phyloP scores from a whole-genome alignment of 1,140 invertebrate genomes.

The Drosophila insularis region DNA sequence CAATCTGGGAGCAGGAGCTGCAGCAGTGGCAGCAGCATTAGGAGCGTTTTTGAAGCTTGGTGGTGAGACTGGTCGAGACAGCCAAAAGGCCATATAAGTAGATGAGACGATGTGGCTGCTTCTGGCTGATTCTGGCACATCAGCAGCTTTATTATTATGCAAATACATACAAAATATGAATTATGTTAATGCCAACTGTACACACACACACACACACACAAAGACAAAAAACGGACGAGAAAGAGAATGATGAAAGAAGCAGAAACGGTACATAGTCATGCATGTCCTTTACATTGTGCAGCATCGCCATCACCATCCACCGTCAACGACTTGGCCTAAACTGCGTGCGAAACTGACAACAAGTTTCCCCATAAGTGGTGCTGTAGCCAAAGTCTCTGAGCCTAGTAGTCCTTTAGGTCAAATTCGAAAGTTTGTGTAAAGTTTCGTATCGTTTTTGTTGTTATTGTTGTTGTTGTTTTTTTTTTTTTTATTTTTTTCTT shows the following conservation, averaged over 20 bases:
- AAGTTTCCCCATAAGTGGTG: constrained; percentile 22
- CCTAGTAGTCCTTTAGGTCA: background rate
- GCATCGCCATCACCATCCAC: constrained; percentile 7
- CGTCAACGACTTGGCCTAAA: constrained; percentile 22
- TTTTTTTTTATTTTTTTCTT: no score
- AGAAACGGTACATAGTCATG: constrained; percentile 1
- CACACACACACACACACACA: constrained; percentile 36
- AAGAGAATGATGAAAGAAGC: constrained; percentile 2
- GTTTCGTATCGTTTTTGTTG: constrained; percentile 27
- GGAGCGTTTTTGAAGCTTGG: background rate
- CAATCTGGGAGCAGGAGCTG: background rate
- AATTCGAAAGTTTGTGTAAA: constrained; percentile 37
- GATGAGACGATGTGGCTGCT: constrained; percentile 32
- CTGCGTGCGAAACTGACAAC: constrained; percentile 57
- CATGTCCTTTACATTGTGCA: constrained; percentile 32
- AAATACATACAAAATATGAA: constrained; percentile 76
- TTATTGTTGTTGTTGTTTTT: background rate
- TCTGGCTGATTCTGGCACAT: constrained; percentile 61
- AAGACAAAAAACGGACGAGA: constrained; percentile 2
- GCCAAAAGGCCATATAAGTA: constrained; percentile 54
- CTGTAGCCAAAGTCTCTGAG: background rate
- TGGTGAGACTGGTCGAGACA: constrained; percentile 46
- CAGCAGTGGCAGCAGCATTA: background rate
- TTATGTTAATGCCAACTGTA: constrained; percentile 71
- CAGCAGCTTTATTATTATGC: constrained; percentile 76